Conservation (phyloP, 2,113 vertebrate species). For the Marcusenius ussheri region DNA sequence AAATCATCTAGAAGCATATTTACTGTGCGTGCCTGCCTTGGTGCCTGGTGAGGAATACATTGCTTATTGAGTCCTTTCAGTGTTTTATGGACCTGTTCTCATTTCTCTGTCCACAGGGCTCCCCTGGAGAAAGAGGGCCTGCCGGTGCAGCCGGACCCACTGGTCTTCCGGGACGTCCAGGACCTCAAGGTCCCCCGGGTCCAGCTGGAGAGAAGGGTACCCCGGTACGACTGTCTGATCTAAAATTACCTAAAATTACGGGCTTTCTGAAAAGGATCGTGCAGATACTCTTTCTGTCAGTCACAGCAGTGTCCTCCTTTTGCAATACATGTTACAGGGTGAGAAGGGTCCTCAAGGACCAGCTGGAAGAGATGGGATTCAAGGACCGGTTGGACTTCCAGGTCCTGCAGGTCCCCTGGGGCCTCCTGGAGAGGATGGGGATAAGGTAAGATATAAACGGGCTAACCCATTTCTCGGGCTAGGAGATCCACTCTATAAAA, state of each 20-base stretch:
- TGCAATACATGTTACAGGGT: slow-evolving; percentile 46
- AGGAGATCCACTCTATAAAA: neutral
- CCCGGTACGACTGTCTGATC: slow-evolving; percentile 8
- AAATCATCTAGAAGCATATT: neutral
- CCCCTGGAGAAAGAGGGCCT: slow-evolving; percentile 60
- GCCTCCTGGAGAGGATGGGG: slow-evolving; percentile 71
- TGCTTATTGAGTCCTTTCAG: neutral
- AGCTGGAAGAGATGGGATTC: slow-evolving; percentile 72
- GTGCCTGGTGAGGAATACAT: neutral
- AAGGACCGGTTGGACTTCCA: slow-evolving; percentile 84
- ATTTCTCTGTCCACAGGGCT: slow-evolving; percentile 46
- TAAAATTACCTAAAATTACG: neutral
- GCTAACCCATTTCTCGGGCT: neutral
- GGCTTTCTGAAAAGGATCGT: neutral
- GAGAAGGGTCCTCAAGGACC: slow-evolving; percentile 77
- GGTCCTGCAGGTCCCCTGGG: slow-evolving; percentile 74
- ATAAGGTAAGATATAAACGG: slow-evolving; percentile 59
- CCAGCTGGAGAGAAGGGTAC: slow-evolving; percentile 41
- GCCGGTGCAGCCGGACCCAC: slow-evolving; percentile 49
- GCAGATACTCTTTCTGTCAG: neutral
- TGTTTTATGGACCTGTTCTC: neutral
- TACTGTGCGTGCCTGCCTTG: neutral
- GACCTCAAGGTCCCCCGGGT: slow-evolving; percentile 60
- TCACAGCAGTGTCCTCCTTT: neutral
- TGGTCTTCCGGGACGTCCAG: slow-evolving; percentile 56